Evolutionary conservation across 2,113 vertebrate genomes (phyloP).

Genomic region (Tetraodon nigroviridis): DNA sequence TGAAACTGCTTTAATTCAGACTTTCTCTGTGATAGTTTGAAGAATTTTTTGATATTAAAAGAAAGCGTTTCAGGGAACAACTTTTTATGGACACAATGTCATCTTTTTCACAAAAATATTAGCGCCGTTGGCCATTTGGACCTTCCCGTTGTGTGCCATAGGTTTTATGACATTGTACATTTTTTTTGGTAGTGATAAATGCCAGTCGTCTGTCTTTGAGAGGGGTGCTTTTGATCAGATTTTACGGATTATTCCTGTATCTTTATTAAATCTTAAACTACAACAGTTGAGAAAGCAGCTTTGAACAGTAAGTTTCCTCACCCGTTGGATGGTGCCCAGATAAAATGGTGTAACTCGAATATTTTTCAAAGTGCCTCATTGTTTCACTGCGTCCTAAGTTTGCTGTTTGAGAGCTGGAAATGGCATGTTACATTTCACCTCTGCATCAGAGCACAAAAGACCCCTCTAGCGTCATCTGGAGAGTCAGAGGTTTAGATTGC

Average conservation of each 20-base stretch:
- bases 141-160: conserved; percentile 51
- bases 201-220: conserved; percentile 33
- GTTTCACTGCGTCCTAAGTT: conserved; percentile 9
- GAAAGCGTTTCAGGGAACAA: conserved; percentile 44
- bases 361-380: background rate
- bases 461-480: conserved; percentile 9
- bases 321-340: conserved; percentile 19
- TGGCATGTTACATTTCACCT: conserved; percentile 33
- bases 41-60: conserved; percentile 55
- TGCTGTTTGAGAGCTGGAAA: conserved; percentile 32
- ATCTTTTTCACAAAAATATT: conserved; percentile 35
- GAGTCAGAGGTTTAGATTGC: conserved; percentile 37
- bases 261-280: conserved; percentile 15
- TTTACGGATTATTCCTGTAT: conserved; percentile 10
- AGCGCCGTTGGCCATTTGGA: conserved; percentile 36
- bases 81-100: conserved; percentile 29
- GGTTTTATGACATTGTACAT: conserved; percentile 54
- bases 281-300: conserved; percentile 20
- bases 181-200: conserved; percentile 51
- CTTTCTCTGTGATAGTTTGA: conserved; percentile 54
- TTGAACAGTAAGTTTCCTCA: conserved; percentile 27
- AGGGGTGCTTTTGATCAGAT: conserved; percentile 36
- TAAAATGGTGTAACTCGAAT: conserved; percentile 42
- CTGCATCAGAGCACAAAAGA: conserved; percentile 25
- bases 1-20: conserved; percentile 75